Conservation (phyloP, 2,113 vertebrate species). For the Cavia aperea region DNA sequence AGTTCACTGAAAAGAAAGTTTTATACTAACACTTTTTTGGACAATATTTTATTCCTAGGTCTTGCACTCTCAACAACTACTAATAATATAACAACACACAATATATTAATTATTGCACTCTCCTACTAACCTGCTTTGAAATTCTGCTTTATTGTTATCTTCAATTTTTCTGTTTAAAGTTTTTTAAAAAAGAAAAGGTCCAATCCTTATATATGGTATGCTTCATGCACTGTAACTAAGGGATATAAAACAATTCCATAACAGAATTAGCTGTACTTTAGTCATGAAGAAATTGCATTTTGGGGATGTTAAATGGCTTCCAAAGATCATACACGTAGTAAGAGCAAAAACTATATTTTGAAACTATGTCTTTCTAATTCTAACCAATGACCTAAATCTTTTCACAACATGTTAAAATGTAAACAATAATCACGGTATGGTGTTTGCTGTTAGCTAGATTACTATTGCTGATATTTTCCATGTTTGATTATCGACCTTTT, state of each 20-base stretch:
- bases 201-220: not conserved
- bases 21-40: not conserved
- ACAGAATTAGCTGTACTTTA: not conserved
- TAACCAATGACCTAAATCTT: not conserved
- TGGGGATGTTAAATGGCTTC: not conserved
- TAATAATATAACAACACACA: not conserved
- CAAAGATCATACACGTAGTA: not conserved
- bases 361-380: not conserved
- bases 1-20: not conserved
- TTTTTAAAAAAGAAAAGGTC: not conserved
- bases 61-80: not conserved
- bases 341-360: not conserved
- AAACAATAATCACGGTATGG: not conserved
- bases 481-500: not conserved
- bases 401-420: not conserved
- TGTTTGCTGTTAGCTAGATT: not conserved
- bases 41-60: not conserved
- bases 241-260: not conserved
- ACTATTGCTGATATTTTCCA: not conserved
- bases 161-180: not conserved
- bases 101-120: not conserved
- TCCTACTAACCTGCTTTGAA: not conserved
- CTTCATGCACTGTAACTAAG: not conserved
- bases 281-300: not conserved
- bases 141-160: not conserved